Base-by-base conservation (phyloP, 1,140 invertebrate species). In the Hyles euphorbiae region DNA sequence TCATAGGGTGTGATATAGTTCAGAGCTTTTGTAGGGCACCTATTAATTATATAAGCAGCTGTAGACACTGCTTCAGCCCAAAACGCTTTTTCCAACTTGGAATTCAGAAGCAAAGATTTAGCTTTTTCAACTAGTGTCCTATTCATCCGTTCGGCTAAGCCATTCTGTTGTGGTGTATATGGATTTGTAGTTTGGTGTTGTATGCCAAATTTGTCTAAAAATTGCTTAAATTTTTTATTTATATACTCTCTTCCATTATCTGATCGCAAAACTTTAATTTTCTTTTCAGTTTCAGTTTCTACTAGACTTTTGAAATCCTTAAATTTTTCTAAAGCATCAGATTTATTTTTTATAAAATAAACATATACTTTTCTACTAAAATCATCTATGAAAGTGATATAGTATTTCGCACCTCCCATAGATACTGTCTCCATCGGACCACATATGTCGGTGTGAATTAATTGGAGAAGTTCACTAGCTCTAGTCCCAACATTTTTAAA, bases 381-480 rank as follows among this genome's bases (percentile, higher is more conserved):
- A 63, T 90, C 86, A 75, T 90, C 85, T 55, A 83, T 80, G 57
- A 90, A 80, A 5, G 81, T 76, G 9, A 89, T 58, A 61, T 85
- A 82, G 66, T 88, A 90, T 52, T 65, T 67, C 3, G 67, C 68
- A 9, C 76, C 76, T 40, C 81, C 76, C 22, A 74, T 36, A 53
- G 79, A 86, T 9, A 22, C 32, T 5, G 65, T 72, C 52, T 79
- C 72, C 77, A 87, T 83, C 54, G 81, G 86, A 58, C 88, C 85
- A 70, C 80, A 86, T 9, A 88, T 52, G 67, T 89, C 86, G 1
- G 75, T 59, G 64, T 89, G 81, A 8, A 89, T 61, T 56, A 84
- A 49, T 46, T 84, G 70, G 34, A 83, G 65, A 40, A 70, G 50
- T 52, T 72, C 53, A 8, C 70, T 70, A 54, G 70, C 63, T 50